Percentiles rank a stretch among this genome's conserved stretches.
These are phyloP conservation scores for Ditylenchus weischeri DNA, from an alignment of 2,888 invertebrate genomes.

Conservation along the genomic window DNA sequence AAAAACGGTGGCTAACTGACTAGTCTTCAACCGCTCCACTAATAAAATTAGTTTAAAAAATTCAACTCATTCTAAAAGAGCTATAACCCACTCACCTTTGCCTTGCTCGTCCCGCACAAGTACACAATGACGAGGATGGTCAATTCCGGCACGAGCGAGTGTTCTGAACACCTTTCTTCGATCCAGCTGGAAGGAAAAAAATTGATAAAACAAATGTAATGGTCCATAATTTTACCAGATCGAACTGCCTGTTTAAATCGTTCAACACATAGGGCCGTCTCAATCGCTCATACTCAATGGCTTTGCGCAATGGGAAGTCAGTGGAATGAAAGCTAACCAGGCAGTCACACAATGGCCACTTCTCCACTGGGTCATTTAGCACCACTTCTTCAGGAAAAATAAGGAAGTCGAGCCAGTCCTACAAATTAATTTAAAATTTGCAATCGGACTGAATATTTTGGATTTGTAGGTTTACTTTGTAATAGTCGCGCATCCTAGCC, in stretches of 20 bases:
- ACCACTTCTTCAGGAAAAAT: slow-evolving; percentile 95
- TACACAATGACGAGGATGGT: slow-evolving; percentile 94
- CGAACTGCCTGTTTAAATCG: slow-evolving; percentile 96
- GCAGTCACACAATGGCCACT: slow-evolving; percentile 97
- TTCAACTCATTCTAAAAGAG: too few species aligned
- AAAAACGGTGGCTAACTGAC: too few species aligned
- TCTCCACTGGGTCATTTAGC: slow-evolving; percentile 87
- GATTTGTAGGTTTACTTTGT: slow-evolving; percentile 39
- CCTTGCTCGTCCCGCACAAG: slow-evolving; percentile 74
- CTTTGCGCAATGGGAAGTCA: slow-evolving; percentile 85
- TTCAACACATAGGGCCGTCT: slow-evolving; percentile 94
- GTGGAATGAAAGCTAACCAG: slow-evolving; percentile 72
- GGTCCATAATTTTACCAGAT: slow-evolving; percentile 69
- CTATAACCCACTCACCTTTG: slow-evolving; percentile 27
- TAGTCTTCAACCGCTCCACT: too few species aligned
- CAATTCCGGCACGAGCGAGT: slow-evolving; percentile 86
- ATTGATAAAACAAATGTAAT: too few species aligned
- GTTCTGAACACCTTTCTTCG: slow-evolving; percentile 85
- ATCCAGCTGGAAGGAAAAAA: slow-evolving; percentile 62
- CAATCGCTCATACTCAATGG: slow-evolving; percentile 83
- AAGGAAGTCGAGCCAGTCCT: slow-evolving; percentile 62
- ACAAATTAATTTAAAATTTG: slow-evolving; percentile 21
- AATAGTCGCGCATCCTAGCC: slow-evolving; percentile 85
- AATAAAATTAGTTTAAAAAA: too few species aligned
- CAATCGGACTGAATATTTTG: not conserved